Conservation (phyloP, 2,888 invertebrate species). For the Monopis laevigella region DNA sequence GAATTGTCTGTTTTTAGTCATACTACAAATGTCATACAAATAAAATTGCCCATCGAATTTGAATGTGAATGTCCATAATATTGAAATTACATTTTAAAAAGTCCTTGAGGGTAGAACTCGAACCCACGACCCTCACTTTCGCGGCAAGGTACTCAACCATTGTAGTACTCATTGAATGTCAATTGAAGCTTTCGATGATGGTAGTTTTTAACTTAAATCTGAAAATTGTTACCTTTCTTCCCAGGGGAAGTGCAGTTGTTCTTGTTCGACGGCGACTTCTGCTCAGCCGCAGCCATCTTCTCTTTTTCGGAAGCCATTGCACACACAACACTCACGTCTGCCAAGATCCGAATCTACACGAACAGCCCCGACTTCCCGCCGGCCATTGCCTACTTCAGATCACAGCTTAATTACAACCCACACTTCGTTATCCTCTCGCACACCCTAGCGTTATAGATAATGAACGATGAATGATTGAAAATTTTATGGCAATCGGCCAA, state of each 20-base stretch:
- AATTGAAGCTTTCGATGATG: too few species aligned
- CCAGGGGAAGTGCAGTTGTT: slow-evolving; percentile 60
- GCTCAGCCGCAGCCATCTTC: slow-evolving; percentile 57
- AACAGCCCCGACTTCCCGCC: slow-evolving; percentile 9
- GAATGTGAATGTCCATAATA: too few species aligned
- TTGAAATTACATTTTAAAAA: too few species aligned
- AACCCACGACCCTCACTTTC: too few species aligned
- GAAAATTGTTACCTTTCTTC: slow-evolving; percentile 61
- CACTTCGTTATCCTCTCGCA: background rate
- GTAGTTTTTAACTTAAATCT: background rate
- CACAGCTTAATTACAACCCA: background rate
- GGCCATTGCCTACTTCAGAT: slow-evolving; percentile 1
- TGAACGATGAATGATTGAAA: slow-evolving; percentile 44
- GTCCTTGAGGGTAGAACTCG: too few species aligned
- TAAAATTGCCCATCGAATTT: too few species aligned
- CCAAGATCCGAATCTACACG: slow-evolving; percentile 32
- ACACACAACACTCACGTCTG: slow-evolving; percentile 32
- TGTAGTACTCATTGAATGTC: too few species aligned
- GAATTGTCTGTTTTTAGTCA: too few species aligned
- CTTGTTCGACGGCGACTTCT: slow-evolving; percentile 56
- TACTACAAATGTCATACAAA: too few species aligned
- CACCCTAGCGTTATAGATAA: slow-evolving; percentile 30
- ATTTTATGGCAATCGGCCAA: slow-evolving; percentile 43
- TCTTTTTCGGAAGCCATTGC: slow-evolving; percentile 56
- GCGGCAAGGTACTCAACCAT: too few species aligned